These are phyloP conservation scores for Leucoptera coffeella DNA, from an alignment of 2,888 invertebrate species.

Conservation along the genomic window DNA sequence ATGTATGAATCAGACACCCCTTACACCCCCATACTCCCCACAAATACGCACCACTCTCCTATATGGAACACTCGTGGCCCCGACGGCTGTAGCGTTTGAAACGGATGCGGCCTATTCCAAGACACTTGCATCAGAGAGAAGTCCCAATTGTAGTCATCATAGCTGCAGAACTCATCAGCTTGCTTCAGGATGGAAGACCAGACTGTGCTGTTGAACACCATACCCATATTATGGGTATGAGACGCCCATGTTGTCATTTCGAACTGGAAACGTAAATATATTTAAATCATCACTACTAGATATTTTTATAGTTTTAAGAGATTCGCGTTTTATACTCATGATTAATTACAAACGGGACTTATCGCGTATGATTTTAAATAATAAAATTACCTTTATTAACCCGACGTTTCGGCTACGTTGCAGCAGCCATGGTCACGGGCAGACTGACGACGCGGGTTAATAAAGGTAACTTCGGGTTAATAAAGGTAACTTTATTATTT, in stretches of 20 bases:
- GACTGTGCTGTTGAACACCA: conserved; percentile 85
- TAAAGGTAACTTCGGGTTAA: no score
- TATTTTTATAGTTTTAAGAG: no score
- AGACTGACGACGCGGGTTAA: no score
- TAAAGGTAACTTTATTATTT: no score
- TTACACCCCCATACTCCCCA: not conserved
- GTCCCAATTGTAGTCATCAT: conserved; percentile 99
- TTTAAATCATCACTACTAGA: no score
- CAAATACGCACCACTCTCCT: conserved; percentile 82
- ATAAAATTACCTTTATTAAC: no score
- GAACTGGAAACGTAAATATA: no score
- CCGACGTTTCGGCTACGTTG: no score
- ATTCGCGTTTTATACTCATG: no score
- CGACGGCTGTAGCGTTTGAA: conserved; percentile 84
- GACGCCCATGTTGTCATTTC: conserved; percentile 93
- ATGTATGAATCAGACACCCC: not conserved
- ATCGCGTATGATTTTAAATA: no score
- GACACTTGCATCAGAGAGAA: conserved; percentile 93
- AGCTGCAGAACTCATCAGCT: conserved; percentile 77
- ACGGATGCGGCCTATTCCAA: conserved; percentile 68
- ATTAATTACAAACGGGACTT: no score
- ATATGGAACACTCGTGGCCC: conserved; percentile 97
- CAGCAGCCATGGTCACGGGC: no score
- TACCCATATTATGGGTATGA: conserved; percentile 98
- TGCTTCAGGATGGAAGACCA: conserved; percentile 82